Evolutionary conservation across 1,140 invertebrate genomes (phyloP), one percentile per base, ranked within the genome.

Genomic region (Drosophila setifemur): DNA sequence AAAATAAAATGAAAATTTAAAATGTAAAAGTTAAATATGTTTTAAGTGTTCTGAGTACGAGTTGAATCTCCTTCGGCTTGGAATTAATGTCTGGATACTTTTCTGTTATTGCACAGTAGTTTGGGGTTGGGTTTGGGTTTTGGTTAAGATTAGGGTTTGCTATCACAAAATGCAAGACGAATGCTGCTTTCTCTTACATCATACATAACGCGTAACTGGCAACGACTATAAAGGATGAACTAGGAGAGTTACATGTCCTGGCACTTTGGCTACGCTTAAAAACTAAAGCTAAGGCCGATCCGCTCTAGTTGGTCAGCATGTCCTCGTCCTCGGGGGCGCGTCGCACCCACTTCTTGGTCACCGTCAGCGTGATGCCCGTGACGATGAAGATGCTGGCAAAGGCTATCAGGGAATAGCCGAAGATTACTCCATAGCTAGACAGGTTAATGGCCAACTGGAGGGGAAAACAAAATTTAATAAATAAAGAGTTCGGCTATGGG

Each of bases 321-420:
- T 86, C 83, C 54, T 89, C 87, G 49, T 90, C 89, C 0, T 91
- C 90, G 2, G 54, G 43, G 12, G 79, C 72, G 8, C 43, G 73
- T 28, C 83, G 75, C 69, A 74, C 88, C 91, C 91, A 92, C 5
- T 64, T 68, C 28, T 89, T 90, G 37, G 87, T 90, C 8, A 87
- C 40, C 4, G 91, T 91, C n/a, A 93, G 42, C 5, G 86, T 88
- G 2, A 91, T 25, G 4, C 91, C 91, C 3, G 92, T 91, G 6
- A 91, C 49, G 2, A 91, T 12, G 5, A 94, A 82, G 5, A 93
- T 55, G 31, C 89, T 26, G 18, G 92, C 93, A 42, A 94, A 81
- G 4, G 71, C 91, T n/a, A 90, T 83, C 26, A 93, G 67, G 11
- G 90, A 91, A 50, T 90, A 92, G 4, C 91, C 92, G 8, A 92